phyloP scores from a whole-genome alignment of 2,113 vertebrate genomes.

The Stercorarius parasiticus region DNA sequence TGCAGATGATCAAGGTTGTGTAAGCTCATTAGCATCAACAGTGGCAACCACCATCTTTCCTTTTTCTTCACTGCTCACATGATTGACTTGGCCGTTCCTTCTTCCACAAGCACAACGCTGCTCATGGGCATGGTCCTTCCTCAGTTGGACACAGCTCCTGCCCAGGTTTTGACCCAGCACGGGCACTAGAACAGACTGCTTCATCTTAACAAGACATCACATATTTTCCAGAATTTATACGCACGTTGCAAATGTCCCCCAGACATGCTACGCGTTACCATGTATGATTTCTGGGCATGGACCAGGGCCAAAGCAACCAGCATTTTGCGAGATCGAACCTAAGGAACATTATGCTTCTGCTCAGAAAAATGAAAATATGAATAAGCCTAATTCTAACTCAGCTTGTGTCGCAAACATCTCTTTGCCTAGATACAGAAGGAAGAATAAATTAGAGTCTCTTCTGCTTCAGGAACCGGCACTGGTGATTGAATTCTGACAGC shows the following conservation, averaged over 20 bases:
- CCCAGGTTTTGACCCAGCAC: neutral
- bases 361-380: neutral
- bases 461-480: neutral
- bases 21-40: neutral
- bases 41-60: neutral
- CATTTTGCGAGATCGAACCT: neutral
- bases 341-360: neutral
- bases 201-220: neutral
- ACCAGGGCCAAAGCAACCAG: neutral
- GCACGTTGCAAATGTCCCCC: neutral
- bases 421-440: neutral
- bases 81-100: neutral
- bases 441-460: neutral
- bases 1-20: neutral
- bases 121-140: neutral
- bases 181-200: neutral
- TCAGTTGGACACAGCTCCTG: neutral
- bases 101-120: neutral
- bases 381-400: neutral
- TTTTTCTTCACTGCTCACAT: neutral
- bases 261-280: rapidly evolving
- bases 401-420: neutral
- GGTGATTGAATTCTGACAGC: neutral
- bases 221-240: neutral
- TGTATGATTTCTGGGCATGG: neutral